phyloP scores from a whole-genome alignment of 2,797 vertebrate genomes.

The Sebastes flavidus region DNA sequence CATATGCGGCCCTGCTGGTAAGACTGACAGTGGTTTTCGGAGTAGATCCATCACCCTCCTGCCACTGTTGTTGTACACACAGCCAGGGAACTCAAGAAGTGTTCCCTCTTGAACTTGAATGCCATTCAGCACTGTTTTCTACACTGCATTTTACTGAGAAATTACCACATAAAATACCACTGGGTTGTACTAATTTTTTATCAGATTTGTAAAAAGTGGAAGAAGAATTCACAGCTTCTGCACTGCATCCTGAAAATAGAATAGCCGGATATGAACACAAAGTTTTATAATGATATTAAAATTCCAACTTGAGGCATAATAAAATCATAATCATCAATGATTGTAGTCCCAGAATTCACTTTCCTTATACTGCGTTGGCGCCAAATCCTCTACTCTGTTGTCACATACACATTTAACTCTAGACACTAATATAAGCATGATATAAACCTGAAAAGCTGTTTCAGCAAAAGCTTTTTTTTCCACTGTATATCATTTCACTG shows the following conservation, averaged over 20 bases:
- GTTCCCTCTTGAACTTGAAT: background rate
- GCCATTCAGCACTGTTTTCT: background rate
- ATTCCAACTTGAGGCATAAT: background rate
- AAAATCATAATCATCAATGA: background rate
- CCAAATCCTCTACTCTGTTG: background rate
- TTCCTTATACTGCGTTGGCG: background rate
- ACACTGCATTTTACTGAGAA: background rate
- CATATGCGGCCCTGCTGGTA: conserved; percentile 20
- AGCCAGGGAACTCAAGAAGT: background rate
- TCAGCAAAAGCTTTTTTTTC: background rate
- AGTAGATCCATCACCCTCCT: conserved; percentile 12
- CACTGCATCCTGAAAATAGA: background rate
- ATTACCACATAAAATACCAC: background rate
- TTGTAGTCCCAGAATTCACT: background rate
- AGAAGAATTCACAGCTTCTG: background rate
- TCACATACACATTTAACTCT: background rate
- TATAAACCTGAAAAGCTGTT: background rate
- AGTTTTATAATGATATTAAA: background rate
- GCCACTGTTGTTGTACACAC: background rate
- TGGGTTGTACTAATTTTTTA: background rate
- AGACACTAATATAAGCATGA: background rate
- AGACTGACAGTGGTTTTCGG: conserved; percentile 32
- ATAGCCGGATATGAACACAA: background rate
- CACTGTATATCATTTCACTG: background rate
- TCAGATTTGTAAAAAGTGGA: background rate